These are phyloP conservation scores for Corythornis madagascariensis DNA, from an alignment of 2,113 vertebrate species.

Conservation along the genomic window DNA sequence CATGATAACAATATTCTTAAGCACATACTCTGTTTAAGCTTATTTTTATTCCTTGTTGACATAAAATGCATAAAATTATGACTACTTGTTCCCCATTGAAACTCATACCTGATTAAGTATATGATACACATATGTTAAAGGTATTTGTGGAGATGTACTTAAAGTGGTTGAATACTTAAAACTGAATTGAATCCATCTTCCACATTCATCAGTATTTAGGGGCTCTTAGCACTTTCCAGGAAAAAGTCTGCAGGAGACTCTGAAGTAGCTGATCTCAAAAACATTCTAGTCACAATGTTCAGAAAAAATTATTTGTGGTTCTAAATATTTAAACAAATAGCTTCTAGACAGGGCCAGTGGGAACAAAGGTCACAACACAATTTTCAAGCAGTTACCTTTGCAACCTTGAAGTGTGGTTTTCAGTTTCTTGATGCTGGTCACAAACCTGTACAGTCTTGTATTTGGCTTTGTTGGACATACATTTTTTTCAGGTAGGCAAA, in stretches of 20 bases:
- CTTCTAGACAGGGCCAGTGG: not conserved
- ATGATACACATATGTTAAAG: not conserved
- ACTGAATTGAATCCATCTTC: not conserved
- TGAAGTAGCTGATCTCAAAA: not conserved
- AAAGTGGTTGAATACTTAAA: not conserved
- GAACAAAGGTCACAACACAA: not conserved
- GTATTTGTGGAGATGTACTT: not conserved
- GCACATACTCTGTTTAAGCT: not conserved
- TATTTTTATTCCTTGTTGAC: not conserved
- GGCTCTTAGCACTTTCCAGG: not conserved
- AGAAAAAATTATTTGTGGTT: not conserved
- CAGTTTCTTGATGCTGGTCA: not conserved
- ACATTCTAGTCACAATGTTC: not conserved
- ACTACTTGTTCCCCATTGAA: not conserved
- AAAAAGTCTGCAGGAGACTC: not conserved
- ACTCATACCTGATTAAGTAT: not conserved
- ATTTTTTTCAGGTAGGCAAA: constrained; percentile 1
- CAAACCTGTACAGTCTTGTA: not conserved
- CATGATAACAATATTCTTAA: not conserved
- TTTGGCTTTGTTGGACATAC: constrained; percentile 2
- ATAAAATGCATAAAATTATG: not conserved
- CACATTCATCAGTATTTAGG: not conserved
- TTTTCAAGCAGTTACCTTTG: not conserved
- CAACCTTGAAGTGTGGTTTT: not conserved
- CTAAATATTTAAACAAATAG: not conserved